Base-by-base conservation (phyloP, 2,113 vertebrate genomes). In the Oncorhynchus clarkii region DNA sequence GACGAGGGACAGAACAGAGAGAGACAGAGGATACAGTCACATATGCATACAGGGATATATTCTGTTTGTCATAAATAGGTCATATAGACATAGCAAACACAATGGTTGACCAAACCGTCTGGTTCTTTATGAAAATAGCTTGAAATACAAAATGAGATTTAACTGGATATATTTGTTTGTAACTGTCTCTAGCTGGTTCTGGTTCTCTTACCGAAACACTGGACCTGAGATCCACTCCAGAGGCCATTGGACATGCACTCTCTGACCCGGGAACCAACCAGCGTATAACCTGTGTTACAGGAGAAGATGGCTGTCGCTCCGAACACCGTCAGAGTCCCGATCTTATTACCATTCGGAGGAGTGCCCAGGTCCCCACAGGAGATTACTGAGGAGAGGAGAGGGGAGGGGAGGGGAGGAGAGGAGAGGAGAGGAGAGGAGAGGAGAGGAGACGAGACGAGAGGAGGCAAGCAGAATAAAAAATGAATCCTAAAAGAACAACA, bases 241-340 rank as follows among this genome's bases (percentile, higher is more conserved):
- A 99, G 95, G 1, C 98, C 97, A 1, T 98, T 98, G 86, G 96
- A 95, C 96, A 99, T 95, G 82, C 98, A 99, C 90, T 99, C 97
- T 49, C 97, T 86, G 3, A 99, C 97, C 6, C 97, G 89, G 14
- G 97, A 99, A 64, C 97, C 98, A 62, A 99, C 97, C 86, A 99
- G 89, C 0, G 97, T 99, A 79, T 98, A 99, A 27, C 97, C 98
- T 0, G 95, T 97, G 89, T 99, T 99, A 91, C 98, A 99, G 85
- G 97, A 97, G 90, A 99, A 99, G 91, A 99, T 99, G 80, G 97
- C 97, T 0, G 98, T 99, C 2, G 98, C 97, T 39, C 96, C 98
- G 0, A 94, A 99, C 39, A 92, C 92, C 20, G 94, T 98, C 77
- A 99, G 73, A 0, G 96, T 99, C 69, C 98, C 98, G 0, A 99